Base-by-base conservation (phyloP, 2,797 vertebrate species). In the Anas acuta region DNA sequence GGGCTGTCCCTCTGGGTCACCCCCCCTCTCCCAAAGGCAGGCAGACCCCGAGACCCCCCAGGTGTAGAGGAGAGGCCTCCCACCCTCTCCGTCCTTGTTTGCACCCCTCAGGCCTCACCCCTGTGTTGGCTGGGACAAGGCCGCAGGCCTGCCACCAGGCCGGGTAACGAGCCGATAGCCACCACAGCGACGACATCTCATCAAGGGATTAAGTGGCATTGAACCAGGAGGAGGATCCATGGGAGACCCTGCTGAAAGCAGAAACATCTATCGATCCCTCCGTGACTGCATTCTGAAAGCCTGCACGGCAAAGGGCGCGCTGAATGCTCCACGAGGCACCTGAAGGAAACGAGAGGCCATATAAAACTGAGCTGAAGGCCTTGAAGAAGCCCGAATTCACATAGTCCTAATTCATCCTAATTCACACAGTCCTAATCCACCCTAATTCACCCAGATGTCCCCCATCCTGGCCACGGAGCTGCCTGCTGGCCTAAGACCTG, bases 121-220 rank as follows among this genome's bases (percentile, higher is more conserved):
- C 22, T 3, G 13, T 1, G 47, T 12, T 47, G 47, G 22, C 22
- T 49, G 47, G 47, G 22, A 25, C 47, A 49, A 49, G 47, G 47
- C 47, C 13, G 4, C 22, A 7, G 47, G 22, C 47, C 47, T 49
- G 7, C 47, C 47, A 25, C 47, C 23, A 49, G 22, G 47, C 47
- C 7, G 4, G 53, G 7, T 67, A 33, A 74, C 1, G 14, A 85
- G 53, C 47, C 43, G 26, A 28, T 43, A 87, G 17, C 77, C 51
- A 19, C n/a, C 9, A 2, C 0, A 3, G 5, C 3, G 22, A 26
- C 0, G 22, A 9, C 0, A 9, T 72, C 30, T 79, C 62, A 28
- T 33, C 1, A 15, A 45, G 43, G 19, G 30, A 49, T 57, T 23
- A 17, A 79, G 11, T 10, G 35, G 21, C 23, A 16, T 15, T 41